These are phyloP conservation scores for Alloplasta piceator DNA, from an alignment of 2,888 invertebrate genomes.

Conservation along the genomic window DNA sequence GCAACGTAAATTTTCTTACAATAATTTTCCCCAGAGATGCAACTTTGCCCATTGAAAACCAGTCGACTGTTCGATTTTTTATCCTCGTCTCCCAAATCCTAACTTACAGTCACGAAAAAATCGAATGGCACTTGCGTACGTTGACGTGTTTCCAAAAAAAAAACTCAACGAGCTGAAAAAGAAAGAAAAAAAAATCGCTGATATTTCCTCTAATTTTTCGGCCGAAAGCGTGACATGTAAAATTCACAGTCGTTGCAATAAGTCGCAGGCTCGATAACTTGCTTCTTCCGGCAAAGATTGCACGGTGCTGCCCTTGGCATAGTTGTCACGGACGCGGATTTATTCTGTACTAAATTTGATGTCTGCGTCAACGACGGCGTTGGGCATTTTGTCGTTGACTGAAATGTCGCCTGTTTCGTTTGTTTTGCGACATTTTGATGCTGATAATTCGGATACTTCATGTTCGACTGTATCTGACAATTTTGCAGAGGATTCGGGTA, in stretches of 20 bases:
- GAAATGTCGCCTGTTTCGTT: constrained; percentile 88
- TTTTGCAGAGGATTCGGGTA: constrained; percentile 79
- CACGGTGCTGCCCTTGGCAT: constrained; percentile 88
- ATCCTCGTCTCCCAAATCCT: background rate
- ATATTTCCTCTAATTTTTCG: constrained; percentile 84
- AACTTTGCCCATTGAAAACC: constrained; percentile 25
- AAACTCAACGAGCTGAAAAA: constrained; percentile 25
- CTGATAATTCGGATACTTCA: constrained; percentile 86
- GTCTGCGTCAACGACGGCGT: constrained; percentile 85
- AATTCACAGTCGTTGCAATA: constrained; percentile 97
- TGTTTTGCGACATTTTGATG: constrained; percentile 87
- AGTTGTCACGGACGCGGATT: constrained; percentile 82
- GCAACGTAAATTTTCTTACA: too few relatives aligned
- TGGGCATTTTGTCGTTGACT: constrained; percentile 89
- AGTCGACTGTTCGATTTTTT: constrained; percentile 43
- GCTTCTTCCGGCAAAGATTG: constrained; percentile 94
- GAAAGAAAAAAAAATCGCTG: background rate
- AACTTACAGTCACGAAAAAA: constrained; percentile 31
- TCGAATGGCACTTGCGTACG: constrained; percentile 60
- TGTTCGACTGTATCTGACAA: constrained; percentile 78
- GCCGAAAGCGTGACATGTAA: constrained; percentile 94
- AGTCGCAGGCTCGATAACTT: constrained; percentile 89
- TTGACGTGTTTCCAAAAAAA: constrained; percentile 37
- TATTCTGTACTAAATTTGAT: constrained; percentile 90
- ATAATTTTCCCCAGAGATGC: too few relatives aligned